These are phyloP conservation scores for Gryllus bimaculatus DNA, from an alignment of 1,140 invertebrate genomes.

Conservation along the genomic window DNA sequence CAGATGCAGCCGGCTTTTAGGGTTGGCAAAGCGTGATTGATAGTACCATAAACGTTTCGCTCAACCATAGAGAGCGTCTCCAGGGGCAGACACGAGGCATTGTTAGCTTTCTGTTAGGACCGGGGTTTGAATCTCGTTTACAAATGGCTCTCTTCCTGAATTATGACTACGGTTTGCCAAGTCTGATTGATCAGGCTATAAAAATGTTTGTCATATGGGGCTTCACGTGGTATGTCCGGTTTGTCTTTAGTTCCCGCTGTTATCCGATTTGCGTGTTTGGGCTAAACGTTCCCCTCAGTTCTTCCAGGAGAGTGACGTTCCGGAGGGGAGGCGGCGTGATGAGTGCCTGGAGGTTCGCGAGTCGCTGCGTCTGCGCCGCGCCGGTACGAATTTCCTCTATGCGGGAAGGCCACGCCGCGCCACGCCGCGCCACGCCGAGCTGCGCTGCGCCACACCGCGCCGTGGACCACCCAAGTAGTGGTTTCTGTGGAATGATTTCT, in stretches of 20 bases:
- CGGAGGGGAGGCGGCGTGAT: too few species aligned
- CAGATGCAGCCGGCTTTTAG: neutral
- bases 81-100: neutral
- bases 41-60: constrained; percentile 1
- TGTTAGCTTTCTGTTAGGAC: neutral
- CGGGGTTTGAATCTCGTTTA: neutral
- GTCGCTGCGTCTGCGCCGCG: too few species aligned
- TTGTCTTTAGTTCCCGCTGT: neutral
- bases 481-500: neutral
- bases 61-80: neutral
- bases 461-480: neutral
- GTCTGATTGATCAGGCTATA: neutral
- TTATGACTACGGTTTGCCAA: neutral
- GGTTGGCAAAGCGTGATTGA: neutral
- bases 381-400: neutral
- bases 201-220: neutral
- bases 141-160: neutral
- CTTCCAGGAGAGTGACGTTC: too few species aligned
- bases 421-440: too few species aligned
- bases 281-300: neutral
- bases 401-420: neutral
- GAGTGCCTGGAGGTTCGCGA: too few species aligned
- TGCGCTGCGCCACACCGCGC: too few species aligned
- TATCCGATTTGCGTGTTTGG: neutral
- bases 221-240: neutral